phyloP scores from a whole-genome alignment of 2,797 vertebrate genomes.

The Pteropus rufus region DNA sequence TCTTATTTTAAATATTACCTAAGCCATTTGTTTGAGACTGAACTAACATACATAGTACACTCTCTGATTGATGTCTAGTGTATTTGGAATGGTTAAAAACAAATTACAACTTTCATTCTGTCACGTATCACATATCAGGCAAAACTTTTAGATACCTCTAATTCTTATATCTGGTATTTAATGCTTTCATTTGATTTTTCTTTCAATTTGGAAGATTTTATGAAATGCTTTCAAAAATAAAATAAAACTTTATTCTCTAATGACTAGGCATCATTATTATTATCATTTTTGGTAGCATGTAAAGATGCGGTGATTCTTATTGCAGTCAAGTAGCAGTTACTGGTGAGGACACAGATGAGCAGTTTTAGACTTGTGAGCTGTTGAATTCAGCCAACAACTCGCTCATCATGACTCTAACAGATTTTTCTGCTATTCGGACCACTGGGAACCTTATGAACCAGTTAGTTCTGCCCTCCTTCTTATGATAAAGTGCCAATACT shows the following conservation, averaged over 20 bases:
- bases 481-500: conserved; percentile 47
- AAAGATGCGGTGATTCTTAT: conserved; percentile 45
- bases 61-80: background rate
- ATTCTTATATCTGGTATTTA: conserved; percentile 1
- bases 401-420: conserved; percentile 50
- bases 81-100: background rate
- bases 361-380: conserved; percentile 13
- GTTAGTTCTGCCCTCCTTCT: conserved; percentile 35
- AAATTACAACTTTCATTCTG: background rate
- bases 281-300: background rate
- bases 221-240: conserved; percentile 24
- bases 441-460: conserved; percentile 56
- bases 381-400: conserved; percentile 50
- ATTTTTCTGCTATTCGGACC: conserved; percentile 57
- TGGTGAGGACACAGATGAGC: conserved; percentile 46
- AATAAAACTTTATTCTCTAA: background rate
- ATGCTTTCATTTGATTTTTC: background rate
- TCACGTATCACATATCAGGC: background rate
- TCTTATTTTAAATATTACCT: background rate
- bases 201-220: conserved; percentile 6
- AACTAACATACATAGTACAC: background rate
- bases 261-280: background rate
- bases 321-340: background rate
- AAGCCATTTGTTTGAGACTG: background rate
- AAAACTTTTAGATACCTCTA: background rate